These are phyloP conservation scores for Parelbella ahira DNA, from an alignment of 2,888 invertebrate species.

Conservation along the genomic window DNA sequence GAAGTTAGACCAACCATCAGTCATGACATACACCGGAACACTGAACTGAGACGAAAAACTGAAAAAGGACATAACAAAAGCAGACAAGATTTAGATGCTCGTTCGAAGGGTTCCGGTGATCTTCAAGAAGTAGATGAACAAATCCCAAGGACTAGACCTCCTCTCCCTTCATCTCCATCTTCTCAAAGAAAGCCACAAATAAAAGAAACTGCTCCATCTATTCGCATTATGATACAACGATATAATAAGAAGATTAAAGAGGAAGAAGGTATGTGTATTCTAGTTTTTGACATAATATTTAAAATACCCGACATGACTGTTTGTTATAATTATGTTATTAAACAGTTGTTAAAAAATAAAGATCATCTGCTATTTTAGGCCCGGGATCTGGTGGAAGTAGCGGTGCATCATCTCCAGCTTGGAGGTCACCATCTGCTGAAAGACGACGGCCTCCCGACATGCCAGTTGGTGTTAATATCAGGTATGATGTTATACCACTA, in stretches of 20 bases:
- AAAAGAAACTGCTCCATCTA: conserved; percentile 85
- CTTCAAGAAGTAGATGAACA: conserved; percentile 59
- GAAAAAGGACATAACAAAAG: conserved; percentile 39
- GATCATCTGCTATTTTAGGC: too few species aligned
- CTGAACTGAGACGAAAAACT: conserved; percentile 37
- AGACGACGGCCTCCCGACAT: conserved; percentile 77
- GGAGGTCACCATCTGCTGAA: conserved; percentile 83
- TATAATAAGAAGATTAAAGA: conserved; percentile 84
- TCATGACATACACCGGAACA: conserved; percentile 32
- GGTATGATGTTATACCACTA: conserved; percentile 42
- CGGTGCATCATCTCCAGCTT: conserved; percentile 84
- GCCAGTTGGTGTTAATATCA: conserved; percentile 73
- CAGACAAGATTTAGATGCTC: conserved; percentile 41
- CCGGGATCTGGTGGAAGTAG: conserved; percentile 77
- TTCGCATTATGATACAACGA: conserved; percentile 85
- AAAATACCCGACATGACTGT: too few species aligned
- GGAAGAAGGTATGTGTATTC: conserved; percentile 63
- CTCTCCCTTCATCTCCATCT: conserved; percentile 82
- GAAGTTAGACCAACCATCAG: conserved; percentile 51
- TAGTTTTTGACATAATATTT: too few species aligned
- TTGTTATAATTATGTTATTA: too few species aligned
- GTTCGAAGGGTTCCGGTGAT: conserved; percentile 58
- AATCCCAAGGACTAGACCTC: conserved; percentile 67
- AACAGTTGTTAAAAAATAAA: too few species aligned
- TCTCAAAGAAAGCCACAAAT: conserved; percentile 73